These are phyloP conservation scores for Crocodylus rhombifer DNA, from an alignment of 2,797 vertebrate genomes.

Conservation along the genomic window DNA sequence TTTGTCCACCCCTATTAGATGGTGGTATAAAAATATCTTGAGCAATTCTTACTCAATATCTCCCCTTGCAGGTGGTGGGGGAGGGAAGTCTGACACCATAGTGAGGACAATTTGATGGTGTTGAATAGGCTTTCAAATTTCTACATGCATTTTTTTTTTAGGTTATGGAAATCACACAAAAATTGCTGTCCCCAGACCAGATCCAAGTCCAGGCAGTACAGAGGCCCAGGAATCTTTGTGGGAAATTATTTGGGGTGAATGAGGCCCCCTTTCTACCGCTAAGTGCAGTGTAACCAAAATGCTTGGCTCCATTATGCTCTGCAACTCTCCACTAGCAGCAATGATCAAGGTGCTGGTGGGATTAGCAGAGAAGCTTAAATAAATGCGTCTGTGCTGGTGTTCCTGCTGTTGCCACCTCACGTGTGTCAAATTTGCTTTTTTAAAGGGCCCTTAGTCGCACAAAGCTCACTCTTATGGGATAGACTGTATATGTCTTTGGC, in stretches of 20 bases:
- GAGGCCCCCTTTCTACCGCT: background rate
- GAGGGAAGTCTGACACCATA: background rate
- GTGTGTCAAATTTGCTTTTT: background rate
- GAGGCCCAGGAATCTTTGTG: background rate
- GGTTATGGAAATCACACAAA: background rate
- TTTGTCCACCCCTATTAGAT: too few relatives aligned
- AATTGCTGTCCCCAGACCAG: background rate
- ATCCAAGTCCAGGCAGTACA: background rate
- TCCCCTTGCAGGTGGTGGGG: too few relatives aligned
- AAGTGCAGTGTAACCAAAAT: background rate
- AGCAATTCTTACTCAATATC: background rate
- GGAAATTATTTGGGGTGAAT: background rate
- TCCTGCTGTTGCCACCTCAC: background rate
- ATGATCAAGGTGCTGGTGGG: background rate
- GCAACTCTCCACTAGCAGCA: background rate
- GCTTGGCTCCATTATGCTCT: background rate
- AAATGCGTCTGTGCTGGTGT: too few relatives aligned
- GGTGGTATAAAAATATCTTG: background rate
- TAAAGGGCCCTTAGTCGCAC: background rate
- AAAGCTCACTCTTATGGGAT: fast-evolving
- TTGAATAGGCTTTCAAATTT: background rate
- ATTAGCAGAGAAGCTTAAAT: background rate
- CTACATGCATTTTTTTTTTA: background rate
- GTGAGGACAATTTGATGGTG: background rate
- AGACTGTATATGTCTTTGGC: background rate